Percentiles rank a stretch among this genome's conserved stretches.
phyloP scores from a whole-genome alignment of 2,113 vertebrate species.

The Campylomormyrus tamandua region DNA sequence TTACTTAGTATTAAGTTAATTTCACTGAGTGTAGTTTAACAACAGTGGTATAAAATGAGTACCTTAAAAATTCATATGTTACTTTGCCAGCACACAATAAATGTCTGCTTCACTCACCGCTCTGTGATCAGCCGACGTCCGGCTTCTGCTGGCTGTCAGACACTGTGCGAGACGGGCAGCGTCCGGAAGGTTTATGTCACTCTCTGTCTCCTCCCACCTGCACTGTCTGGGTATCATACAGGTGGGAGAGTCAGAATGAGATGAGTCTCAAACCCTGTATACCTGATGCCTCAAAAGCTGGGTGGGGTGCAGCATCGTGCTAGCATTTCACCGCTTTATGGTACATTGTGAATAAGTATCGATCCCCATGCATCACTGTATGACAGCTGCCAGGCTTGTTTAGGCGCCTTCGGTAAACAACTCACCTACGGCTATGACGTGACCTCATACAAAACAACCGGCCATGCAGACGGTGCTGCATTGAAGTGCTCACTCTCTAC shows the following conservation, averaged over 20 bases:
- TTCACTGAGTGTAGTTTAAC: background rate
- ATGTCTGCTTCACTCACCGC: background rate
- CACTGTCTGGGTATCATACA: background rate
- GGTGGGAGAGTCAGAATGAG: background rate
- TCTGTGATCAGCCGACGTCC: background rate
- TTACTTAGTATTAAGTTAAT: background rate
- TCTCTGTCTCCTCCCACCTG: slow-evolving; percentile 18
- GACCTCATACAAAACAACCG: background rate
- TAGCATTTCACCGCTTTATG: background rate
- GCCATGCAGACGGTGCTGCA: background rate
- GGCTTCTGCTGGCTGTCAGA: background rate
- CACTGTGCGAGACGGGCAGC: background rate
- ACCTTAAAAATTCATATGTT: background rate
- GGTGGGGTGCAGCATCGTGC: background rate
- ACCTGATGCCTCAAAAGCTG: background rate
- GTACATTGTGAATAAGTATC: background rate
- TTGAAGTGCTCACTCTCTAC: background rate
- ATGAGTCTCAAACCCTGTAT: background rate
- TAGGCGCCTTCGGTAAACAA: background rate
- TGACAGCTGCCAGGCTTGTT: background rate
- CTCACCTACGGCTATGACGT: background rate
- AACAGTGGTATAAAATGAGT: background rate
- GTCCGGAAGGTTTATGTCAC: background rate
- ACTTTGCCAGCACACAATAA: background rate
- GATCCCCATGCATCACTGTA: background rate